phyloP scores from a whole-genome alignment of 1,140 invertebrate species.

The Vanessa tameamea region DNA sequence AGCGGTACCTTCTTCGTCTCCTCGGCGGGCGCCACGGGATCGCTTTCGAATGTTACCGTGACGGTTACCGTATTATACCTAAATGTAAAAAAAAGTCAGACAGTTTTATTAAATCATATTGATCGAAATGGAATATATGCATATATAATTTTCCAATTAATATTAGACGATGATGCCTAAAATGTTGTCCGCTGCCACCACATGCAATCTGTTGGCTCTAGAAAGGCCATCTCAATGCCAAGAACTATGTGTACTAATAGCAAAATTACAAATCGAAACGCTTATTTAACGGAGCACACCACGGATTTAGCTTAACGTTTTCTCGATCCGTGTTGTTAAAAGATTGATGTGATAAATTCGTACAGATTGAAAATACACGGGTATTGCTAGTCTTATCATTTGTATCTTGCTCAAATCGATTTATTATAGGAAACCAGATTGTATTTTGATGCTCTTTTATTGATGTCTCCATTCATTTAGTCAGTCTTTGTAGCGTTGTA shows the following conservation, averaged over 20 bases:
- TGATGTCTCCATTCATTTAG: slow-evolving; percentile 3
- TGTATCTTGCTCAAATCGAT: neutral
- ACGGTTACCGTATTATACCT: too few relatives aligned
- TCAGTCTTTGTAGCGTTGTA: neutral
- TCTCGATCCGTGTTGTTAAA: slow-evolving; percentile 8
- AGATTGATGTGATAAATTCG: slow-evolving; percentile 18
- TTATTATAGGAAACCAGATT: neutral
- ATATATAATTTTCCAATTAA: neutral
- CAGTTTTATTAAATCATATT: too few relatives aligned
- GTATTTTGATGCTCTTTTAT: neutral
- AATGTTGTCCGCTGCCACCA: slow-evolving; percentile 27
- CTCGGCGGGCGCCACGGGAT: too few relatives aligned
- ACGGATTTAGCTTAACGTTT: slow-evolving; percentile 43
- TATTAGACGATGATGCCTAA: neutral
- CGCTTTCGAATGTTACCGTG: too few relatives aligned
- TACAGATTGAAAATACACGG: neutral
- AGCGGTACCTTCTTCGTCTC: too few relatives aligned
- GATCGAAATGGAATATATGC: neutral
- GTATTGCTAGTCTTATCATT: neutral
- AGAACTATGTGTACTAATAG: slow-evolving; percentile 56
- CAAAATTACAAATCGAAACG: slow-evolving; percentile 59
- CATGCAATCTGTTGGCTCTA: slow-evolving; percentile 57
- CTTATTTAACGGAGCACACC: slow-evolving; percentile 45
- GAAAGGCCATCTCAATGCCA: slow-evolving; percentile 46
- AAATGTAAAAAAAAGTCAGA: too few relatives aligned